phyloP scores from a whole-genome alignment of 2,888 invertebrate species.

The Uloborus plumipes region DNA sequence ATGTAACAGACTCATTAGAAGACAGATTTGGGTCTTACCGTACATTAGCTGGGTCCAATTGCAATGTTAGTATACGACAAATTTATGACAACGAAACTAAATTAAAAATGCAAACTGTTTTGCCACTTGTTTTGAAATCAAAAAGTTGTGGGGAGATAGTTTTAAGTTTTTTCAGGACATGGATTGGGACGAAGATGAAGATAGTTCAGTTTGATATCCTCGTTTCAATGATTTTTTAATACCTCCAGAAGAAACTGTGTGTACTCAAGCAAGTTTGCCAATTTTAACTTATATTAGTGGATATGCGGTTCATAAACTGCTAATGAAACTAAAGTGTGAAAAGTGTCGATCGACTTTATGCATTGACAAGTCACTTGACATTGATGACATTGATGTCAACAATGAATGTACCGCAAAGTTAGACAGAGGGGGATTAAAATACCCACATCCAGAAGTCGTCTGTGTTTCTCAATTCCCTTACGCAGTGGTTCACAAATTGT shows the following conservation, averaged over 20 bases:
- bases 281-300: no score
- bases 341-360: no score
- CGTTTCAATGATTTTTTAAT: background rate
- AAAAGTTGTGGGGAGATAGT: background rate
- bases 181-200: no score
- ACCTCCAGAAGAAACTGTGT: background rate
- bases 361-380: background rate
- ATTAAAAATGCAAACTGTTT: constrained; percentile 12
- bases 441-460: no score
- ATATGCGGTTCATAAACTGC: background rate
- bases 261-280: background rate
- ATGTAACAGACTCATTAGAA: background rate
- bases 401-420: constrained; percentile 1
- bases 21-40: constrained; percentile 1
- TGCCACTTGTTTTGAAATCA: background rate
- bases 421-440: no score
- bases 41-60: constrained; percentile 4
- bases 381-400: background rate
- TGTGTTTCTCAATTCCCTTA: constrained; percentile 2
- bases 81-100: constrained; percentile 13
- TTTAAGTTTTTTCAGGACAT: no score
- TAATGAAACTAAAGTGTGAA: no score
- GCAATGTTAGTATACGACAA: constrained; percentile 8
- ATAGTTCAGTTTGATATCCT: constrained; percentile 1
- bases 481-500: constrained; percentile 5